Evolutionary conservation across 2,113 vertebrate genomes (phyloP), one percentile per base, ranked within the genome.

Genomic region (Pseudopodoces humilis): DNA sequence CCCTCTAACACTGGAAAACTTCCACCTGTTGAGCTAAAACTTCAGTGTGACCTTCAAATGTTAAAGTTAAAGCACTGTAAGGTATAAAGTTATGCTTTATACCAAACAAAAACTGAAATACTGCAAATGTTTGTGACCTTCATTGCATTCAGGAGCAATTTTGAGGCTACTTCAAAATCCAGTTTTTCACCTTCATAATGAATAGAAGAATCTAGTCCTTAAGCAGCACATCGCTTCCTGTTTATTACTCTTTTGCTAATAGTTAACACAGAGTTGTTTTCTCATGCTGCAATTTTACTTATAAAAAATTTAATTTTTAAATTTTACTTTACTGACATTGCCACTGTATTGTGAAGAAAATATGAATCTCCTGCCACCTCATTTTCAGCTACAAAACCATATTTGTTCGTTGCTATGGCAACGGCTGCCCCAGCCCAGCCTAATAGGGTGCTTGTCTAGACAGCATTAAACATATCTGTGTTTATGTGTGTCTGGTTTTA

Each of bases 361-460:
- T 82, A 88, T 60, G 49, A 89, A 82, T 92, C 75, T 82, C 62
- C 81, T 23, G 10, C 77, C 88, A 82, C 74, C 58, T 82, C 6
- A 1, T 84, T 93, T 88, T 84, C 69, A 91, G 44, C 69, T 84
- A 60, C 50, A 83, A 88, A 76, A 74, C 43, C 15, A 8, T 83
- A 68, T 92, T 94, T 94, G 53, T 84, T 91, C 86, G 79, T 95
- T 13, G 7, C 91, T 86, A 88, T 95, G 70, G 91, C 77, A 97
- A 91, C 84, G 10, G 53, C 65, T 92, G 81, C 83, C 92, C 94
- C 91, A 91, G n/a, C 74, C 91, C 91, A 91, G 35, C 74, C 69
- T 95, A 89, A 91, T 53, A 92, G n/a, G 56, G 31, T 89, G 39
- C 65, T 96, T 94, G 91, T 95, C 92, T 97, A 96, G 94, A 94